Base-by-base conservation (phyloP, 2,113 vertebrate species). In the Crotalus helleri region DNA sequence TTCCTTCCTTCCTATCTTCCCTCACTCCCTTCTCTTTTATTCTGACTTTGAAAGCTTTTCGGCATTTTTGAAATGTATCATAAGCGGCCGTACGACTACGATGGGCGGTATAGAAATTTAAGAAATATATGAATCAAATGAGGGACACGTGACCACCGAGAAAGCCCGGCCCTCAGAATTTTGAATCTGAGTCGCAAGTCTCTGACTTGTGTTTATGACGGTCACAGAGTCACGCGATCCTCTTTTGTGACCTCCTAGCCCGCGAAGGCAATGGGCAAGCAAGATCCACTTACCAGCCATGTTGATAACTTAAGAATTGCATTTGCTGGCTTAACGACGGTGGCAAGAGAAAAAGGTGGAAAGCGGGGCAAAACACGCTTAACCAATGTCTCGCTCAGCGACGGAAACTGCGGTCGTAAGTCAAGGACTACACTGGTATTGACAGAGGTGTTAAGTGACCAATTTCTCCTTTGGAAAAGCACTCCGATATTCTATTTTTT, bases 141-240 rank as follows among this genome's bases (percentile, higher is more conserved):
- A 51, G 49, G 8, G 49, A 9, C 49, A 51, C 7, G 9, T 9
- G 49, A 51, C 8, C 49, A 51, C 49, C 0, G 49, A 51, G 49
- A 51, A 51, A 51, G 8, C 7, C 49, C 49, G 49, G 8, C 49
- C 8, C 7, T 51, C 49, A 7, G 49, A 51, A 8, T 51, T 51
- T 51, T 51, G 49, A 9, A 51, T 51, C 8, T 0, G 1, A 51
- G 49, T 51, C 8, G 49, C 7, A 51, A 51, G 49, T 9, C 8
- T 51, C 49, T 12, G 61, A 64, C 10, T 69, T 4, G 1, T 2
- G n/a, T 5, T 69, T 69, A 13, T n/a, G 11, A 69, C 4, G 1
- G 1, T 12, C 1, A 0, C 61, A 29, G 10, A 0, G 61, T 29
- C 11, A 13, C 53, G 3, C 53, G 11, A 3, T 54, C 53, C 53